phyloP scores from a whole-genome alignment of 30 jellyfish, hydroid and myxozoan genomes.

The Turritopsis dohrnii region DNA sequence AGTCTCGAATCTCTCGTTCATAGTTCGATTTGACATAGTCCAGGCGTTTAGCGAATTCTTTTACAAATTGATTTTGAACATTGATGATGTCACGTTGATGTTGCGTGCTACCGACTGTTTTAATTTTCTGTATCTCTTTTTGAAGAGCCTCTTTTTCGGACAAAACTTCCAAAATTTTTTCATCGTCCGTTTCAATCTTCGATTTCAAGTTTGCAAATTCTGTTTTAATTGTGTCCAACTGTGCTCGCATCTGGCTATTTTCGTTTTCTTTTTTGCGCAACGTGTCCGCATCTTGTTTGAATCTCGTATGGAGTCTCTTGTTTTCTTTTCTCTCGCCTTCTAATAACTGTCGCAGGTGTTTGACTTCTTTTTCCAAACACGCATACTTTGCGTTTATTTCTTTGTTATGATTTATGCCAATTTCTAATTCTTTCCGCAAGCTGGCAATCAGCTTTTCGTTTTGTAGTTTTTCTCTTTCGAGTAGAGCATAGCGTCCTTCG shows the following conservation, averaged over 20 bases:
- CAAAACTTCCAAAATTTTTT: conserved; percentile 39
- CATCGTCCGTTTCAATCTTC: conserved; percentile 35
- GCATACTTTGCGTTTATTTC: conserved; percentile 21
- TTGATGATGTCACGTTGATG: conserved; percentile 46
- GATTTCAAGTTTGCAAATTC: conserved; percentile 20
- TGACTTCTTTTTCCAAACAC: conserved; percentile 41
- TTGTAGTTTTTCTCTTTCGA: conserved; percentile 60
- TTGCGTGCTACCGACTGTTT: conserved; percentile 17
- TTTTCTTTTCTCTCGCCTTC: conserved; percentile 73
- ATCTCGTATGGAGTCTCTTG: conserved; percentile 59
- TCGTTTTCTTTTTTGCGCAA: conserved; percentile 84
- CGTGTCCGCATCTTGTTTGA: conserved; percentile 75
- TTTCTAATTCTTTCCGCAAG: conserved; percentile 44
- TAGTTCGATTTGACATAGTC: conserved; percentile 55
- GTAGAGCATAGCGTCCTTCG: conserved; percentile 36
- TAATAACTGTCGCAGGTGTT: conserved; percentile 37
- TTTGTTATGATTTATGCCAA: conserved; percentile 25
- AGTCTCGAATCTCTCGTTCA: conserved; percentile 78
- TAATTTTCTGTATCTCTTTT: conserved; percentile 31
- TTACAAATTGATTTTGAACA: conserved; percentile 60
- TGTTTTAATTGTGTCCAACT: conserved; percentile 36
- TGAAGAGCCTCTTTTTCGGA: conserved; percentile 48
- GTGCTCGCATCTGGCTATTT: conserved; percentile 27
- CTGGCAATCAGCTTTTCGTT: conserved; percentile 45
- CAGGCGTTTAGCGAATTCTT: conserved; percentile 72